phyloP scores from a whole-genome alignment of 2,797 vertebrate species.

The Scolopax bukidnonensis region DNA sequence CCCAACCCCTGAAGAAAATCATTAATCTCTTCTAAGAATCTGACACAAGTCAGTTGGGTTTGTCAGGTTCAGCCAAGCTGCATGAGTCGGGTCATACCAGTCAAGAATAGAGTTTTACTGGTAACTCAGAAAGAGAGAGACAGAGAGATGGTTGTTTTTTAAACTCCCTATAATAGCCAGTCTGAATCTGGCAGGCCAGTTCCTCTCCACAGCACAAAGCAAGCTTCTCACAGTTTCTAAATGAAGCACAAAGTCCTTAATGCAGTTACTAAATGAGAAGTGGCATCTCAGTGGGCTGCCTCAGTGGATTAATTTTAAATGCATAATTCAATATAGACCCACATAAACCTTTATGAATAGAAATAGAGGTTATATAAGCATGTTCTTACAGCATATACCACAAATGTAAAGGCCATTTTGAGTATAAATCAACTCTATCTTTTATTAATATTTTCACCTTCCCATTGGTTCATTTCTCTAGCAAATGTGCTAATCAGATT shows the following conservation, averaged over 20 bases:
- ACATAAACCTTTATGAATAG: slow-evolving; percentile 70
- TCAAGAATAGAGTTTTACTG: neutral
- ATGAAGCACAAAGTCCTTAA: slow-evolving; percentile 64
- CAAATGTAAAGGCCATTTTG: slow-evolving; percentile 56
- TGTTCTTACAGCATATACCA: slow-evolving; percentile 52
- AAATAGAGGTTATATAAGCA: slow-evolving; percentile 67
- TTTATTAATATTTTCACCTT: slow-evolving; percentile 60
- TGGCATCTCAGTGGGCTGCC: slow-evolving; percentile 71
- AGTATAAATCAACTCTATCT: slow-evolving; percentile 48
- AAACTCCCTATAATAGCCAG: slow-evolving; percentile 27
- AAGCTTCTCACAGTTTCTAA: slow-evolving; percentile 57
- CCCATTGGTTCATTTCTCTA: slow-evolving; percentile 37
- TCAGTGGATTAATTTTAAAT: slow-evolving; percentile 73
- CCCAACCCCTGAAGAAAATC: neutral
- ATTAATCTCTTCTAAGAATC: neutral
- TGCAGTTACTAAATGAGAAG: slow-evolving; percentile 67
- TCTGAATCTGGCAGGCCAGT: slow-evolving; percentile 35
- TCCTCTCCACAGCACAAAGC: slow-evolving; percentile 43
- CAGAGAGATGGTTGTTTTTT: slow-evolving; percentile 45
- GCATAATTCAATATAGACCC: slow-evolving; percentile 69
- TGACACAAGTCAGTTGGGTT: neutral
- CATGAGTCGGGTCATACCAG: neutral
- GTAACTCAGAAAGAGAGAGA: slow-evolving; percentile 2
- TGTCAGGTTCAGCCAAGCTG: slow-evolving; percentile 44
- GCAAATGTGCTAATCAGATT: slow-evolving; percentile 42